A percentile compares a stretch with the other conserved stretches of the same genome.
Evolutionary conservation across 2,113 vertebrate species (phyloP).

Genomic region (Peromyscus leucopus): DNA sequence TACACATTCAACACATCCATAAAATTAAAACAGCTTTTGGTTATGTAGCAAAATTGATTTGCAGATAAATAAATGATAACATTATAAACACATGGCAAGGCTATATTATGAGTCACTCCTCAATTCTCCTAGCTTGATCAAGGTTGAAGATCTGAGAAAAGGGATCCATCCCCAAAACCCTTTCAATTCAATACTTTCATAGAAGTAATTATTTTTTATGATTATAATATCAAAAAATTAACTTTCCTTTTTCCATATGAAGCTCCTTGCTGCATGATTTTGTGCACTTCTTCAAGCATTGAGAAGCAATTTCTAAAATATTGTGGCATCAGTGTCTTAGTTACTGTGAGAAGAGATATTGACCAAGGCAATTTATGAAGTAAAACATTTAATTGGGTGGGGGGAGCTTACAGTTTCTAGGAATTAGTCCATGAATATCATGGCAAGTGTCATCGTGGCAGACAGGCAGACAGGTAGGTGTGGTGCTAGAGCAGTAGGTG

Average conservation of each 20-base stretch:
- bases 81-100: neutral
- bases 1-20: neutral
- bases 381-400: neutral
- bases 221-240: neutral
- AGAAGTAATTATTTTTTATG: slow-evolving; percentile 6
- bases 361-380: neutral
- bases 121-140: neutral
- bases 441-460: neutral
- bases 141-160: neutral
- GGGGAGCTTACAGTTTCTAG: neutral
- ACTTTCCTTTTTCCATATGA: neutral
- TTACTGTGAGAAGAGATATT: neutral
- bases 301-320: neutral
- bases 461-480: neutral
- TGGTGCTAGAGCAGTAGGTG: neutral
- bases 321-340: neutral
- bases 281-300: neutral
- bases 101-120: neutral
- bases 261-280: neutral
- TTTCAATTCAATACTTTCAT: neutral
- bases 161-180: neutral
- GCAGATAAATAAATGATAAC: neutral
- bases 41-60: slow-evolving; percentile 6
- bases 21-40: neutral
- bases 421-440: neutral